Base-by-base conservation (phyloP, 2,113 vertebrate genomes). In the Jaculus jaculus region DNA sequence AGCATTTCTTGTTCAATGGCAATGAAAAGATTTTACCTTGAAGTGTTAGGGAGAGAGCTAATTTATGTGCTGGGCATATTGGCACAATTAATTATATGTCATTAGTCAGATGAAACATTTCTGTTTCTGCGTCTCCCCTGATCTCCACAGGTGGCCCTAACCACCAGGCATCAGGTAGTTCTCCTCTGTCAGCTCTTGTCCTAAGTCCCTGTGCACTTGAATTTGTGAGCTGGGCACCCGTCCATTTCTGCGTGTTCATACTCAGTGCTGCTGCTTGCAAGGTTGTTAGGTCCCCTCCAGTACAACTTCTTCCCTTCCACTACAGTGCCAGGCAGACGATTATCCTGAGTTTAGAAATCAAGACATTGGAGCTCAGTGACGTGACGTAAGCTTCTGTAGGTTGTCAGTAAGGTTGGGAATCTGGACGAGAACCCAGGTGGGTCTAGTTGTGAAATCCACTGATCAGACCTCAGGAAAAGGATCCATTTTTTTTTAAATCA, bases 311-410 rank as follows among this genome's bases (percentile, higher is more conserved):
- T 61, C 37, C 61, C 82, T 74, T 78, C 34, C 89, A 30, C 24
- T 37, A 17, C 28, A 69, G 3, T 30, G 24, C 54, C 85, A 75
- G 74, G 39, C 78, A 61, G 28, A 21, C 73, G 34, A 85, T 61
- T 81, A 69, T 42, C 61, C 16, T 63, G 47, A 69, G 81, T 86
- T 90, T 92, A 92, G 86, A 92, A 85, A 51, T 63, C 61, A 71
- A 84, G 78, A 74, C 32, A 54, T 30, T 34, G 28, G 60, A 28
- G n/a, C 68, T 61, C 58, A 61, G 34, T 37, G 47, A 11, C 34
- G 28, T 60, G n/a, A 87, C 69, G 12, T 39, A 71, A 51, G 26
- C 37, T 65, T 28, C 17, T 79, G 4, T 79, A 58, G 16, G n/a
- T 72, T 92, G 51, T 72, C n/a, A 79, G 2, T 66, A 42, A n/a